A percentile compares a stretch with the other conserved stretches of the same genome.
Evolutionary conservation across 1,140 invertebrate genomes (phyloP).

Genomic region (Paracyclopina nana): DNA sequence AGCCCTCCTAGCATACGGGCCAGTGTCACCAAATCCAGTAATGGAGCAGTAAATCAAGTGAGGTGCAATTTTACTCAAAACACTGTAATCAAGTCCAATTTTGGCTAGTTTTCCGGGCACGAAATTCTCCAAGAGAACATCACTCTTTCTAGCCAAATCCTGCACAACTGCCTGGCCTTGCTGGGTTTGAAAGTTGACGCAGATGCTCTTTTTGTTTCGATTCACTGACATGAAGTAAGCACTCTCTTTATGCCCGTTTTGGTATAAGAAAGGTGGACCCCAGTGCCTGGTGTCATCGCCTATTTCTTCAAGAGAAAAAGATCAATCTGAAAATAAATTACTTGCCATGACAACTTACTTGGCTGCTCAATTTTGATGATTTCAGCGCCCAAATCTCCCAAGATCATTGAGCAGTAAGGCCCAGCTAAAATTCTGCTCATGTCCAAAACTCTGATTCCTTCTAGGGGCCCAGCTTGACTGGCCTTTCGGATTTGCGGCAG

Average conservation of each 20-base stretch:
- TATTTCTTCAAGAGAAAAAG: neutral
- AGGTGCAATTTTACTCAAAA: constrained; percentile 46
- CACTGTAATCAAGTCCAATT: constrained; percentile 55
- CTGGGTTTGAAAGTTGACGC: constrained; percentile 53
- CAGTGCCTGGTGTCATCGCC: constrained; percentile 40
- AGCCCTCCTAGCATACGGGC: constrained; percentile 60
- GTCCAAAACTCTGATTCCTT: constrained; percentile 53
- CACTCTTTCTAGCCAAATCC: constrained; percentile 48
- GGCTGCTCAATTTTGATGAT: constrained; percentile 53
- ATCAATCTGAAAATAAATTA: constrained; percentile 16
- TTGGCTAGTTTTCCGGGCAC: constrained; percentile 65
- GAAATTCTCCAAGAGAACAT: constrained; percentile 86
- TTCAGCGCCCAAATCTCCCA: constrained; percentile 83
- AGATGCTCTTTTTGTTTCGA: constrained; percentile 87
- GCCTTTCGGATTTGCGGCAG: no score
- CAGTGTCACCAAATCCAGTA: constrained; percentile 68
- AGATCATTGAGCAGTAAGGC: constrained; percentile 75
- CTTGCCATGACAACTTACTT: constrained; percentile 21
- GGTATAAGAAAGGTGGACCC: constrained; percentile 68
- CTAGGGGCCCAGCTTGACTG: constrained; percentile 26
- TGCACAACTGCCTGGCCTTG: constrained; percentile 50
- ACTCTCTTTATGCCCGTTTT: constrained; percentile 34
- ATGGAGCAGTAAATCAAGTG: constrained; percentile 80
- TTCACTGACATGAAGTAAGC: constrained; percentile 74
- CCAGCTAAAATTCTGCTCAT: constrained; percentile 61